Evolutionary conservation across 2,888 invertebrate genomes (phyloP), one percentile per base, ranked within the genome.

Genomic region (Mythimna impura): DNA sequence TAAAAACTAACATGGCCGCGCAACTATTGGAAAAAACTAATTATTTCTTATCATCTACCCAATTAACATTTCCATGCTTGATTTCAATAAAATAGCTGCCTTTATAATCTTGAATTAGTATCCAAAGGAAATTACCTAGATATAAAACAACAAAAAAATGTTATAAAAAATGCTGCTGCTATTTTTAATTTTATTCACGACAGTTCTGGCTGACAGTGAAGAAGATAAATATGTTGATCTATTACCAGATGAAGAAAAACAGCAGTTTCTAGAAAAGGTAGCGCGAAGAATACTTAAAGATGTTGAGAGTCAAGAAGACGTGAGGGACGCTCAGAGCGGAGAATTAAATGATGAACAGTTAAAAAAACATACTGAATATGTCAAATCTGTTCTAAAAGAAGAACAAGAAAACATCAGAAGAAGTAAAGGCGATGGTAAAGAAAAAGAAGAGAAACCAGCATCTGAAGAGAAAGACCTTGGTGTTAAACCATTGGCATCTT

Each of bases 221-320:
- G 91, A 92, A 61, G 84, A 85, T 6, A 93, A 91, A 78, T 95
- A 92, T 65, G 92, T 95, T 66, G 93, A 95, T 84, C 83, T 92
- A 43, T 82, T 96, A 22, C 92, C 94, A 0, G 93, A 93, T 52
- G 85, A 89, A 40, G 93, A 94, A 60, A 95, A 95, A 78, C 86
- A 90, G 36, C 90, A 90, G 0, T 94, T 95, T 58, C 76, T 95
- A 62, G 90, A 94, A 47, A 90, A 84, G 34, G 90, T 95, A 17
- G 94, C 94, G 1, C 91, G 93, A 82, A 88, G 95, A 62, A 93
- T 95, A 78, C 71, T 91, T 17, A 86, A 90, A 63, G 92, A 92
- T 71, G 90, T 94, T 0, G 84, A 90, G 43, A 82, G 83, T 34
- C 87, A 87, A 55, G 86, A 87, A 12, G 65, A 73, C 9, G 77